A percentile compares a stretch with the other conserved stretches of the same genome.
phyloP scores from a whole-genome alignment of 2,888 invertebrate genomes.

The Ectropis crepuscularia region DNA sequence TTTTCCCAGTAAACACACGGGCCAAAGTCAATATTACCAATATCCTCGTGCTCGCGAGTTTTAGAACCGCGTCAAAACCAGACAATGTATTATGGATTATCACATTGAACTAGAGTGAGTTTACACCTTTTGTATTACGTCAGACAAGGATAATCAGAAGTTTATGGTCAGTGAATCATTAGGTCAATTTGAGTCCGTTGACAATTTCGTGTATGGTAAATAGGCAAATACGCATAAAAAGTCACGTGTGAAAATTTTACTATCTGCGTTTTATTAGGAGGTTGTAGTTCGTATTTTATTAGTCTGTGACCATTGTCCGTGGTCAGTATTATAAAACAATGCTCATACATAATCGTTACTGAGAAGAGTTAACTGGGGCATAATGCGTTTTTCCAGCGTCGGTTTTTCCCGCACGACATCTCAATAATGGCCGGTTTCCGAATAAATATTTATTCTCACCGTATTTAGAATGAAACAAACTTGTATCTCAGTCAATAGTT shows the following conservation, averaged over 20 bases:
- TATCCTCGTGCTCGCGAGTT: slow-evolving; percentile 41
- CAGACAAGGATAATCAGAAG: slow-evolving; percentile 74
- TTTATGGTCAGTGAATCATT: slow-evolving; percentile 81
- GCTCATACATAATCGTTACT: slow-evolving; percentile 65
- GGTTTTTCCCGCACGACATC: slow-evolving; percentile 68
- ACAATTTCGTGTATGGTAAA: slow-evolving; percentile 75
- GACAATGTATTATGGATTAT: slow-evolving; percentile 50
- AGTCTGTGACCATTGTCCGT: slow-evolving; percentile 59
- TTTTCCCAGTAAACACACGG: slow-evolving; percentile 30
- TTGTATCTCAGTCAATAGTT: slow-evolving; percentile 26
- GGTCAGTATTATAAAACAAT: slow-evolving; percentile 67
- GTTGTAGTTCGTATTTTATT: slow-evolving; percentile 51
- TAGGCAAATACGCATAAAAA: slow-evolving; percentile 59
- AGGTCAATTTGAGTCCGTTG: slow-evolving; percentile 78
- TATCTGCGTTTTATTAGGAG: slow-evolving; percentile 44
- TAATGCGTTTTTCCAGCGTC: slow-evolving; percentile 59
- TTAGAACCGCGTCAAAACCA: slow-evolving; percentile 44
- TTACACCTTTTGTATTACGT: slow-evolving; percentile 68
- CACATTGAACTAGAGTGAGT: slow-evolving; percentile 53
- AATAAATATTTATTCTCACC: slow-evolving; percentile 43
- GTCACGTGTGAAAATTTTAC: slow-evolving; percentile 48
- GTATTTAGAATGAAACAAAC: slow-evolving; percentile 32
- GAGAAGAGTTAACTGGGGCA: slow-evolving; percentile 61
- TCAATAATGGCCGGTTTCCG: slow-evolving; percentile 47
- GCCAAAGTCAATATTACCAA: slow-evolving; percentile 37